Base-by-base conservation (phyloP, 2,797 vertebrate genomes). In the Thalassophryne amazonica region DNA sequence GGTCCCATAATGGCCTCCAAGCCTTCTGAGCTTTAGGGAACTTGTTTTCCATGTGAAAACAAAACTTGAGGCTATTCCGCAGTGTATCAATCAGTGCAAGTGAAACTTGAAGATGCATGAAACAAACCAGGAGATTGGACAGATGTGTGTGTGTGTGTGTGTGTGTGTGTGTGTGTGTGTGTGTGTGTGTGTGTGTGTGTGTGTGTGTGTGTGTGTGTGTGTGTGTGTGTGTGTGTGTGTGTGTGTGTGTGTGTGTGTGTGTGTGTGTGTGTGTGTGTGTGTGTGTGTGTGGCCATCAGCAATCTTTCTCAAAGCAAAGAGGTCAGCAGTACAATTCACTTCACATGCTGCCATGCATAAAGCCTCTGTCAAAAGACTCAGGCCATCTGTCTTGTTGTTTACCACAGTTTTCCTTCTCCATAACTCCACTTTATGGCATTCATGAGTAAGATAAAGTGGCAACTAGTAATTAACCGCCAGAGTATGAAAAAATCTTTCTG, bases 31-130 rank as follows among this genome's bases (percentile, higher is more conserved):
- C 57, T 47, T 57, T 59, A 32, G 60, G 69, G 43, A 66, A 72
- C 61, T 61, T 73, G 54, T 61, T 76, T 71, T 83, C 73, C 60
- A 76, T 72, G 57, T 76, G 50, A 82, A 83, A 83, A 81, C 81
- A 40, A 87, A 78, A 77, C 76, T 66, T 9, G 33, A 49, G 60
- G 60, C 69, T 80, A 81, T 86, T 86, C 85, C 78, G 77, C 69
- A 69, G 80, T 73, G 82, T 83, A 81, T 86, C 85, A 91, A 81
- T 88, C 86, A 85, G 85, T 83, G 81, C 81, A 81, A 85, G 77
- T 54, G 70, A 85, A 71, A 70, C 80, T 81, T 84, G 75, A 85
- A 87, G 85, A 85, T 78, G 73, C 69, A 81, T 80, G 75, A 88
- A 87, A 86, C 69, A 59, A 81, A 74, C 57, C 13, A 9, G 45